phyloP scores from a whole-genome alignment of 2,797 vertebrate species.

The Anomalospiza imberbis region DNA sequence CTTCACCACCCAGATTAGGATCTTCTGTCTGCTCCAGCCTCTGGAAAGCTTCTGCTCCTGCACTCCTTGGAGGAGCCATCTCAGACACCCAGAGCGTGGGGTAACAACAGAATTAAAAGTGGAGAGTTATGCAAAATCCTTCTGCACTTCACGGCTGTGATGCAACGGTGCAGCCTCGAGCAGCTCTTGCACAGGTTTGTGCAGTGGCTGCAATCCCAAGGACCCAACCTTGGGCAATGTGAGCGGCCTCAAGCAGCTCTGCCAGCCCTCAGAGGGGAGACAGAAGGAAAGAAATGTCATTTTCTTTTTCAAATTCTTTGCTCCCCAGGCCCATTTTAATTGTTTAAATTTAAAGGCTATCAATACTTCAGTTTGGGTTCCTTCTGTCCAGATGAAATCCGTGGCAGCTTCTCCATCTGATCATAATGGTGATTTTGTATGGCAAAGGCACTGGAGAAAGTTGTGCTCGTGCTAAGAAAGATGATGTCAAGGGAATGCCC shows the following conservation, averaged over 20 bases:
- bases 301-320: neutral
- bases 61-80: neutral
- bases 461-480: neutral
- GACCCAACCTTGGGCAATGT: neutral
- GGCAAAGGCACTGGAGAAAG: neutral
- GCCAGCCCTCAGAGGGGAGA: neutral
- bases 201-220: neutral
- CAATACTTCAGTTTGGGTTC: neutral
- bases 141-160: neutral
- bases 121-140: neutral
- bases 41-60: neutral
- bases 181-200: neutral
- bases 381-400: neutral
- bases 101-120: neutral
- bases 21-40: neutral
- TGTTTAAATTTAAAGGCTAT: neutral
- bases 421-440: neutral
- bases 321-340: neutral
- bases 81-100: neutral
- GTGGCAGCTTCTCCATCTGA: neutral
- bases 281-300: neutral
- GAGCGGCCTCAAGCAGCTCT: neutral
- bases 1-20: neutral
- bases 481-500: neutral
- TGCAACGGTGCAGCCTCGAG: neutral